A percentile compares a stretch with the other conserved stretches of the same genome.
These are phyloP conservation scores for Andrena praecox DNA, from an alignment of 2,888 invertebrate genomes.

Conservation along the genomic window DNA sequence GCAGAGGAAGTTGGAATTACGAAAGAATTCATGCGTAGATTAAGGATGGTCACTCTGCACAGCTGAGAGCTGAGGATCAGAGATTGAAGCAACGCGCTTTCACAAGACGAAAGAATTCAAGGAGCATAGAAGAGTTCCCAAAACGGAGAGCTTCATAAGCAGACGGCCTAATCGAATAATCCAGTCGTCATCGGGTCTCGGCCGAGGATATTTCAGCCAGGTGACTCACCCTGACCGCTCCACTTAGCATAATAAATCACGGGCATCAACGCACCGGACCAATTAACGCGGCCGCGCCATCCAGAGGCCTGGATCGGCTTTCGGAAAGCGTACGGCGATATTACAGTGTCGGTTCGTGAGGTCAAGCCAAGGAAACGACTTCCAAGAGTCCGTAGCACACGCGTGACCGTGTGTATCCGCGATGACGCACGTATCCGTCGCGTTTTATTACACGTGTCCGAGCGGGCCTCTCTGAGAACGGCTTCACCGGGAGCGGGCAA, in stretches of 20 bases:
- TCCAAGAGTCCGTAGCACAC: constrained; percentile 61
- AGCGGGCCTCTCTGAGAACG: constrained; percentile 67
- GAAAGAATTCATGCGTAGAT: too few species aligned
- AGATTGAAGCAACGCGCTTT: background rate
- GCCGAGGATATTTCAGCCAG: constrained; percentile 34
- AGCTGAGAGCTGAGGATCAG: too few species aligned
- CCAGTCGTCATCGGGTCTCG: constrained; percentile 6
- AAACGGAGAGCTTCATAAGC: background rate
- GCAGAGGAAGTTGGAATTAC: too few species aligned
- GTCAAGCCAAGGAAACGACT: constrained; percentile 71
- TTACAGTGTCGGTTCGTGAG: constrained; percentile 65
- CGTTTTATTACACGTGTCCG: constrained; percentile 78
- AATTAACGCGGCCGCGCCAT: constrained; percentile 63
- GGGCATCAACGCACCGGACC: constrained; percentile 49
- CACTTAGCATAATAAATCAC: constrained; percentile 44
- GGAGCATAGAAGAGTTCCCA: background rate
- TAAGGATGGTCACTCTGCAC: too few species aligned
- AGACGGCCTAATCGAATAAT: background rate
- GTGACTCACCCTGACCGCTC: constrained; percentile 44
- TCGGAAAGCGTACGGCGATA: constrained; percentile 64
- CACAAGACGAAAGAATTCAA: background rate
- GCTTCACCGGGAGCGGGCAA: constrained; percentile 70
- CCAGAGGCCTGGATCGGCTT: constrained; percentile 73
- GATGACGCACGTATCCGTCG: constrained; percentile 72
- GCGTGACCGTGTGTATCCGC: constrained; percentile 51